Base-by-base conservation (phyloP, 2,888 invertebrate species). In the Athrips mouffetella region DNA sequence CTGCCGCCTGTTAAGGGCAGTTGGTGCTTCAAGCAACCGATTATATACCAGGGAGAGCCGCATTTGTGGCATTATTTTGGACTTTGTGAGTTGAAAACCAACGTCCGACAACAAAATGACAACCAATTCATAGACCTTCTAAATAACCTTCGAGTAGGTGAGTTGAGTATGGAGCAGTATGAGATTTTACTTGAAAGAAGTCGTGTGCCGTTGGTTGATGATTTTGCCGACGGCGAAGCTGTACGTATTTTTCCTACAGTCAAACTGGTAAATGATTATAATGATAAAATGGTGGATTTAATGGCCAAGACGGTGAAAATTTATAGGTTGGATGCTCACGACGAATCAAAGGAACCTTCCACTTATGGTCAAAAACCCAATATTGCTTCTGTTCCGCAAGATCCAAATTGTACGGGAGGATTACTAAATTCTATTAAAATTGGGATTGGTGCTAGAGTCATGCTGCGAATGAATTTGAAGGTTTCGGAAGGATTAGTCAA, bases 111-210 rank as follows among this genome's bases (percentile, higher is more conserved):
- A 8, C 27, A 15, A 16, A 29, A 27, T 16, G 18, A 44, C 30
- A 4, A 16, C 18, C 18, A 37, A 18, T 37, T 37, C 10, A 41
- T 52, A 1, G 44, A 48, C 25, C 2, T 46, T 46, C 27, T 49
- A 8, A 49, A 47, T 48, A 45, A 42, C 30, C 25, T 51, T 2
- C 45, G 48, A 41, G 48, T 52, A 40, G 47, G 49, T 18, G 52
- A 52, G 25, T 45, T 52, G 27, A 55, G 41, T 30, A 51, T 50
- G 47, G 52, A 41, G 30, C 53, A 55, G 10, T 48, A 46, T 41
- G 51, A 55, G 29, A 31, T 53, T 23, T 35, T 51, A 15, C 46
- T 55, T 42, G 59, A 50, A 30, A 44, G 50, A 29, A 47, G 49
- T 27, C 45, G 47, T 11, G 45, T 50, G 37, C 41, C 49, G n/a